These are phyloP conservation scores for Nebria brevicollis DNA, from an alignment of 2,888 invertebrate genomes.

Conservation along the genomic window DNA sequence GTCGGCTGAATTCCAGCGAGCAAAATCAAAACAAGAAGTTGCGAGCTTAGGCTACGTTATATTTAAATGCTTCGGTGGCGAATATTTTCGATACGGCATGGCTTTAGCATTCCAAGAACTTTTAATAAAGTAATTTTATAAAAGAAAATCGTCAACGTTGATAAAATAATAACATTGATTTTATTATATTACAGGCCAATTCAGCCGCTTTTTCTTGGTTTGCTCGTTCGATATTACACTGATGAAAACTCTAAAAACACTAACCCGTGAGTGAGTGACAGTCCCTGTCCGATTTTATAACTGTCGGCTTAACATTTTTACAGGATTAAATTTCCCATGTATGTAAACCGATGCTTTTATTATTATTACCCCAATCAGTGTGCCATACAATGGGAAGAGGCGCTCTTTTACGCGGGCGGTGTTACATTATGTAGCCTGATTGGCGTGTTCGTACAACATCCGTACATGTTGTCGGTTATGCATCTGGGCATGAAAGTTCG, in stretches of 20 bases:
- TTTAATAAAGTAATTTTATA: slow-evolving; percentile 62
- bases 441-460: slow-evolving; percentile 75
- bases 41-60: slow-evolving; percentile 71
- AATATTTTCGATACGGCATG: slow-evolving; percentile 68
- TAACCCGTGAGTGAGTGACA: slow-evolving; percentile 52
- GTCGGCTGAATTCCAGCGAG: slow-evolving; percentile 67
- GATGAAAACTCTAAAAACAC: slow-evolving; percentile 57
- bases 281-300: not conserved
- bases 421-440: slow-evolving; percentile 68
- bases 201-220: slow-evolving; percentile 67
- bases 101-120: slow-evolving; percentile 66
- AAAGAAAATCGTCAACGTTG: slow-evolving; percentile 24
- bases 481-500: slow-evolving; percentile 79
- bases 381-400: slow-evolving; percentile 61
- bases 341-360: slow-evolving; percentile 55
- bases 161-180: slow-evolving; percentile 18
- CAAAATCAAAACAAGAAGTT: slow-evolving; percentile 60
- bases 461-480: slow-evolving; percentile 73
- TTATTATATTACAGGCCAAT: slow-evolving; percentile 50
- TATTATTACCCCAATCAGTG: slow-evolving; percentile 58
- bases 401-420: slow-evolving; percentile 69
- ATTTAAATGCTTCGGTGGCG: slow-evolving; percentile 67
- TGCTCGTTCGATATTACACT: slow-evolving; percentile 67
- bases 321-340: slow-evolving; percentile 59
- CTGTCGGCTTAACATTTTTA: not conserved